These are phyloP conservation scores for Drosophila repletoides DNA, from an alignment of 1,140 invertebrate species.

Conservation along the genomic window DNA sequence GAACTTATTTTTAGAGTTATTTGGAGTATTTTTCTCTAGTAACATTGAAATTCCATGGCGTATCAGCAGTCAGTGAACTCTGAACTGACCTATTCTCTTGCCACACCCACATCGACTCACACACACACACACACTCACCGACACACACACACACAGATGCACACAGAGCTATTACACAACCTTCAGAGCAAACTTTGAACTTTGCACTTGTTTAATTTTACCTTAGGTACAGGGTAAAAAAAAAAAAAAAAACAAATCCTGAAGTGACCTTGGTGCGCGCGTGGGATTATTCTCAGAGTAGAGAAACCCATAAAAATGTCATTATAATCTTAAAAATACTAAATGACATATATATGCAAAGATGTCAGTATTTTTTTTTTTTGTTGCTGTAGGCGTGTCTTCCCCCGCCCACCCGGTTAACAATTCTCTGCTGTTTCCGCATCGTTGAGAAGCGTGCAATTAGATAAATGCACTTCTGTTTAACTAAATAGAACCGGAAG, in stretches of 20 bases:
- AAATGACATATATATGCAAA: constrained; percentile 13
- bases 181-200: constrained; percentile 54
- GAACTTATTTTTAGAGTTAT: too few relatives aligned
- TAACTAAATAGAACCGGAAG: constrained; percentile 45
- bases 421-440: constrained; percentile 43
- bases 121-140: background rate
- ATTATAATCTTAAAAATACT: constrained; percentile 22
- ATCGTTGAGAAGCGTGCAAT: constrained; percentile 62
- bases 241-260: too few relatives aligned
- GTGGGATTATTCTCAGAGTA: background rate
- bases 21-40: too few relatives aligned
- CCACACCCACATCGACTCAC: background rate
- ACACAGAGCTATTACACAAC: too few relatives aligned
- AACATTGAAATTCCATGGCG: too few relatives aligned
- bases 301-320: constrained; percentile 65
- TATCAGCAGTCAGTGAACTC: constrained; percentile 17
- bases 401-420: background rate
- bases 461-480: constrained; percentile 55
- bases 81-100: constrained; percentile 10
- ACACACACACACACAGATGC: background rate
- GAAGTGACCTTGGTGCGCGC: constrained; percentile 16
- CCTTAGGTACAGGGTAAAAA: too few relatives aligned
- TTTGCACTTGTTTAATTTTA: background rate
- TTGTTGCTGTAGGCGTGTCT: constrained; percentile 22
- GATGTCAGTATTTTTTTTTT: constrained; percentile 28